A percentile compares a stretch with the other conserved stretches of the same genome.
These are phyloP conservation scores for Brachypterus glaber DNA, from an alignment of 2,888 invertebrate genomes.

Conservation along the genomic window DNA sequence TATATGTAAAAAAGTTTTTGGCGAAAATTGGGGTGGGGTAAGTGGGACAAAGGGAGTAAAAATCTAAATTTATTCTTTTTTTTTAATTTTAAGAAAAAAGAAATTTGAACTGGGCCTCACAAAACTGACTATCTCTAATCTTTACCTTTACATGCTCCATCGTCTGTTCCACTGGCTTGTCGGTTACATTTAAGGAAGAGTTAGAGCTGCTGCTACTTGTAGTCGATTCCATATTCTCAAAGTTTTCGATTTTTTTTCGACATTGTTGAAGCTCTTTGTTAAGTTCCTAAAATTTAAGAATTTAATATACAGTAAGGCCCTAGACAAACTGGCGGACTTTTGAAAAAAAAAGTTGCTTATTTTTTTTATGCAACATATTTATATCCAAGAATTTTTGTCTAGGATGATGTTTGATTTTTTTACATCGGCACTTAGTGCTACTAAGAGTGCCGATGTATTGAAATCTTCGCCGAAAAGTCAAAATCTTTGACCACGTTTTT, in stretches of 20 bases:
- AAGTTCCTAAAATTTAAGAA: conserved; percentile 48
- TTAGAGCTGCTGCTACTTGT: conserved; percentile 53
- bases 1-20: not conserved
- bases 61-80: too few relatives aligned
- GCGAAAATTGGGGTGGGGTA: not conserved
- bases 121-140: too few relatives aligned
- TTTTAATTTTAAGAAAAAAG: conserved; percentile 3
- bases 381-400: too few relatives aligned
- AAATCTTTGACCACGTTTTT: too few relatives aligned
- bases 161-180: conserved; percentile 16
- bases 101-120: conserved; percentile 7
- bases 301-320: not conserved
- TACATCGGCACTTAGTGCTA: too few relatives aligned
- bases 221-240: conserved; percentile 36
- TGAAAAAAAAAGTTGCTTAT: too few relatives aligned
- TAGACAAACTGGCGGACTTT: not conserved
- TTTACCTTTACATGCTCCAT: conserved; percentile 33
- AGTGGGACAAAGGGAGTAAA: not conserved
- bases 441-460: too few relatives aligned
- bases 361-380: too few relatives aligned
- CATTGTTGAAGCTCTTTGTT: conserved; percentile 58
- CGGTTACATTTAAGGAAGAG: conserved; percentile 46
- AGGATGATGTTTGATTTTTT: too few relatives aligned
- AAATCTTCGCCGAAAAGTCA: conserved; percentile 3
- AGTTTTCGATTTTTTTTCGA: conserved; percentile 42